Base-by-base conservation (phyloP, 1,140 invertebrate genomes). In the Ips nitidus region DNA sequence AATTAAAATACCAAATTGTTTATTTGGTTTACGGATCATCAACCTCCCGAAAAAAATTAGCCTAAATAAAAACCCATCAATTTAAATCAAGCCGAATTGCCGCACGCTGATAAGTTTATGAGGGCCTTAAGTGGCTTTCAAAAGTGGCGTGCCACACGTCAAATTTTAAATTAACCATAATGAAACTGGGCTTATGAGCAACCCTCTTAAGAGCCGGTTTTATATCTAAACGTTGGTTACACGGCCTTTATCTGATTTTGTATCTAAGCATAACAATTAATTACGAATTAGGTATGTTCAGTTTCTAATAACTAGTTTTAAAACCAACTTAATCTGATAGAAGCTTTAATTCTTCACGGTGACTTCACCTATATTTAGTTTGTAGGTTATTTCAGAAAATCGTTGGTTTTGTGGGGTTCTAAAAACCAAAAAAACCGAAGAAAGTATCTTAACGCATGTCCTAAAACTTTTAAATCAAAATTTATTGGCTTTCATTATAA, bases 81-180 rank as follows among this genome's bases (percentile, higher is more conserved):
- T 68, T 60, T 68, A 61, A 68, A 60, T 68, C 38, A 61, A 53
- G 2, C 36, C n/a, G 8, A 61, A 60, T 47, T 53, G 66, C 3
- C 40, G 4, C 40, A 53, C 41, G 56, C 64, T 66, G 56, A 66
- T 66, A 58, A 66, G 43, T 66, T 66, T 58, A 66, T 66, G 56
- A 39, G 56, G 57, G 56, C 58, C 47, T 60, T 68, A 68, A 68
- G 66, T 66, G 64, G 64, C 43, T 45, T 41, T 50, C 64, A 58
- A 66, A 66, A 66, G 64, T 53, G 66, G 66, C 47, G 58, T 68
- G 66, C 50, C 57, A 61, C 66, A 68, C 58, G 66, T 68, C 66
- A 41, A 68, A 53, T 6, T 68, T 68, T 52, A 68, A 68, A 68
- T 68, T 68, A 61, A 68, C 55, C 42, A 60, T 68, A 50, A 66